Percentiles rank a stretch among this genome's conserved stretches.
Evolutionary conservation across 2,113 vertebrate genomes (phyloP).

Genomic region (Octodon degus): DNA sequence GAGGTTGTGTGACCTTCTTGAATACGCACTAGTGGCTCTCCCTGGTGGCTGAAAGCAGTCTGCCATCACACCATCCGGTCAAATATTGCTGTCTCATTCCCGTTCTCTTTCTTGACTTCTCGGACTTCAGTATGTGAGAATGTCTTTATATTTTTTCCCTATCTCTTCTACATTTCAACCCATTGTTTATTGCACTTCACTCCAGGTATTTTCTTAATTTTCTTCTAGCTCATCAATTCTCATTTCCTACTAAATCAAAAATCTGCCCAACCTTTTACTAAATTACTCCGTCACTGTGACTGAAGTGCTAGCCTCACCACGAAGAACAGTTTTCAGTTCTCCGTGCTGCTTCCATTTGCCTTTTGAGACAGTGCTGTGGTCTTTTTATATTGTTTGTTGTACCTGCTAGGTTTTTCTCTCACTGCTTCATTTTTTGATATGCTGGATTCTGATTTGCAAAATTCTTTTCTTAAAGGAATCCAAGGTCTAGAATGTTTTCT

Average conservation of each 20-base stretch:
- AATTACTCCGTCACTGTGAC: background rate
- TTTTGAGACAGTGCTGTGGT: background rate
- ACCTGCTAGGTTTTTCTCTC: background rate
- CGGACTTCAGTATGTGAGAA: background rate
- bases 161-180: background rate
- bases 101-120: background rate
- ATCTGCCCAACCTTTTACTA: background rate
- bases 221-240: slow-evolving; percentile 34
- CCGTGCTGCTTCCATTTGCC: background rate
- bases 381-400: background rate
- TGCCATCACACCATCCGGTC: background rate
- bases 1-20: background rate
- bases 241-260: background rate
- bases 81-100: background rate
- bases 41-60: background rate
- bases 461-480: background rate
- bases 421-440: background rate
- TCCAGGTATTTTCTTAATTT: slow-evolving; percentile 19
- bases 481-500: background rate
- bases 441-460: background rate
- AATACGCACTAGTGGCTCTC: background rate
- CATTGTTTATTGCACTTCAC: background rate
- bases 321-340: background rate
- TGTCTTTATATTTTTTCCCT: background rate
- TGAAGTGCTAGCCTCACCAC: background rate